Evolutionary conservation across 1,140 invertebrate species (phyloP).

Genomic region (Tetramorium simillimum): DNA sequence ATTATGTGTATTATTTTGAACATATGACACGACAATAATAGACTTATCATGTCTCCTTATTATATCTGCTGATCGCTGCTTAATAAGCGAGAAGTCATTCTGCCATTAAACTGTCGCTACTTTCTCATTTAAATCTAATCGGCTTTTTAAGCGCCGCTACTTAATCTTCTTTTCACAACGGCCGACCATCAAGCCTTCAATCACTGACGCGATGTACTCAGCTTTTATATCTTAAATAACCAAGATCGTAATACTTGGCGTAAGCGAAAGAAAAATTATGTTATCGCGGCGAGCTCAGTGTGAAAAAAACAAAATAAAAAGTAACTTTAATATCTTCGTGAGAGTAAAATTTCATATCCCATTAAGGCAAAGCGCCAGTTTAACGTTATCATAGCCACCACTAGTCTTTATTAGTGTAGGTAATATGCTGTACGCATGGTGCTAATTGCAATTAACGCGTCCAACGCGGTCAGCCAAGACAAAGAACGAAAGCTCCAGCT

Average conservation of each 20-base stretch:
- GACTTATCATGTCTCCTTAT: too few relatives aligned
- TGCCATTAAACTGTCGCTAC: not conserved
- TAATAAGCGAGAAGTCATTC: not conserved
- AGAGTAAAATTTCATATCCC: not conserved
- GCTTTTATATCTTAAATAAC: slow-evolving; percentile 2
- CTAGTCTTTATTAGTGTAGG: not conserved
- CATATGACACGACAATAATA: too few relatives aligned
- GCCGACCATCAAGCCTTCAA: not conserved
- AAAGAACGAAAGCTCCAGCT: not conserved
- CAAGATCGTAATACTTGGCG: not conserved
- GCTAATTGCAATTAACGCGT: slow-evolving; percentile 58
- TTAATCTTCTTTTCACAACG: not conserved
- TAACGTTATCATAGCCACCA: not conserved
- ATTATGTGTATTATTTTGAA: too few relatives aligned
- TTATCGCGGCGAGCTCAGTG: not conserved
- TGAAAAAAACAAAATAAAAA: not conserved
- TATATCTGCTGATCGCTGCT: not conserved
- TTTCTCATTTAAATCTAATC: slow-evolving; percentile 17
- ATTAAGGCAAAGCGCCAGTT: not conserved
- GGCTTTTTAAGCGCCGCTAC: not conserved
- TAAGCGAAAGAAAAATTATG: slow-evolving; percentile 16
- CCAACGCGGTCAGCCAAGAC: slow-evolving; percentile 6
- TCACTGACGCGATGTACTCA: not conserved
- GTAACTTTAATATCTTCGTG: not conserved
- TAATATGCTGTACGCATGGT: not conserved